Conservation (phyloP, 2,113 vertebrate genomes). For the Phoxinus phoxinus region DNA sequence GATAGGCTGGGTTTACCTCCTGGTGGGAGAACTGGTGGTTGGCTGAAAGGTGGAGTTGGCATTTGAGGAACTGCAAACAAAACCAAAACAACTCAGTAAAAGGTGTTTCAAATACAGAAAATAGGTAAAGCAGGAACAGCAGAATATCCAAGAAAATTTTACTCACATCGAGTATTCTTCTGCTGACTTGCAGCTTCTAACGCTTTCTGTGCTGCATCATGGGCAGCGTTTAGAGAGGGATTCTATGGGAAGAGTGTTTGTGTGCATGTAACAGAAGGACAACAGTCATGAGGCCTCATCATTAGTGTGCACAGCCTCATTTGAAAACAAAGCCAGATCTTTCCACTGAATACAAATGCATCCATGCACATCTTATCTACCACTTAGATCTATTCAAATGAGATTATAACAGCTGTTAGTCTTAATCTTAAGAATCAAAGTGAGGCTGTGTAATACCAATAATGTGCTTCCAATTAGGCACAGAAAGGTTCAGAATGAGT, state of each 20-base stretch:
- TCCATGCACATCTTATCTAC: conserved; percentile 10
- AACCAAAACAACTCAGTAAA: not conserved
- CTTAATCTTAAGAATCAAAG: not conserved
- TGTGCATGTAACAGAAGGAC: conserved; percentile 55
- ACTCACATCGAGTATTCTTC: conserved; percentile 88
- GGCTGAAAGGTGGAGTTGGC: conserved; percentile 42
- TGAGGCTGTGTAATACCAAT: not conserved
- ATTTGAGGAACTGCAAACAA: conserved; percentile 66
- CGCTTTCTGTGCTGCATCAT: conserved; percentile 83
- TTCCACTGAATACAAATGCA: conserved; percentile 45
- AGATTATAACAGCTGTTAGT: conserved; percentile 21
- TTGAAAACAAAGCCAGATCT: not conserved
- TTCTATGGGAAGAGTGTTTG: conserved; percentile 43
- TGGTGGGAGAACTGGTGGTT: conserved; percentile 72
- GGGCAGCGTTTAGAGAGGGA: conserved; percentile 74
- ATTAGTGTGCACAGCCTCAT: conserved; percentile 12
- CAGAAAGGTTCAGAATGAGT: conserved; percentile 6
- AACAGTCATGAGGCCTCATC: conserved; percentile 3
- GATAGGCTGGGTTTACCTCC: conserved; percentile 80
- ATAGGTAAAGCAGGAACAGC: not conserved
- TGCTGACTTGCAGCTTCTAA: conserved; percentile 86
- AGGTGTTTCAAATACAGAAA: not conserved
- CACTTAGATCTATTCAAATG: conserved; percentile 29
- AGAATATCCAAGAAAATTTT: not conserved
- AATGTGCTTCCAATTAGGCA: conserved; percentile 24